A percentile compares a stretch with the other conserved stretches of the same genome.
Evolutionary conservation across 2,888 invertebrate genomes (phyloP).

Genomic region (Agrochola lychnidis): DNA sequence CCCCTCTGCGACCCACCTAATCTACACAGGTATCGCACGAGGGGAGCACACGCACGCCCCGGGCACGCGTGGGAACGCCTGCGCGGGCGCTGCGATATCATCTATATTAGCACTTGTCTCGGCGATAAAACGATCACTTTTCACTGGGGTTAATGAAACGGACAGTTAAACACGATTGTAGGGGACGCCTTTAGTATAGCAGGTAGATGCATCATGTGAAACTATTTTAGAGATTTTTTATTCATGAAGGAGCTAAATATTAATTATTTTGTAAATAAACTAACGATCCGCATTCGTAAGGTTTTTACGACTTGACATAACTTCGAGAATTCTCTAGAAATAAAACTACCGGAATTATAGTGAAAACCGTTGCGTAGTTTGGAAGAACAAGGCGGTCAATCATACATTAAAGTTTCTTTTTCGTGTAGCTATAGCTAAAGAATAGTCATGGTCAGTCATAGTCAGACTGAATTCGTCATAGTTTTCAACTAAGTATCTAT

Average conservation of each 20-base stretch:
- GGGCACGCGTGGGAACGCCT: constrained; percentile 78
- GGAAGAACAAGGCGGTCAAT: too few species aligned
- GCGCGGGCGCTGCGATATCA: constrained; percentile 67
- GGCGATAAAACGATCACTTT: constrained; percentile 73
- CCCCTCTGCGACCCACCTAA: constrained; percentile 32
- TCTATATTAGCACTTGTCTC: constrained; percentile 76
- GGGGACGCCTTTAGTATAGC: constrained; percentile 16
- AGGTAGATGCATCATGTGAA: constrained; percentile 40
- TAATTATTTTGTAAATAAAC: background rate
- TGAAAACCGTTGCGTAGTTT: background rate
- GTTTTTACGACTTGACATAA: background rate
- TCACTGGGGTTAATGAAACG: constrained; percentile 73
- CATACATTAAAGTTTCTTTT: too few species aligned
- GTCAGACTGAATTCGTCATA: background rate
- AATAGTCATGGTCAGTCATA: too few species aligned
- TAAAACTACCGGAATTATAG: background rate
- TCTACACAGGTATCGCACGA: constrained; percentile 59
- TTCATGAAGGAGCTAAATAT: background rate
- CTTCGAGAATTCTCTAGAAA: background rate
- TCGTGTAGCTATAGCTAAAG: too few species aligned
- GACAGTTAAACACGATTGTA: constrained; percentile 61
- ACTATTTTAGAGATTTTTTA: constrained; percentile 18
- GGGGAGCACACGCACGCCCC: constrained; percentile 70
- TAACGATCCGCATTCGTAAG: background rate
- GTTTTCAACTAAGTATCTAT: background rate